A percentile compares a stretch with the other conserved stretches of the same genome.
These are phyloP conservation scores for Rhinoraja longicauda DNA, from an alignment of 2,797 vertebrate species.

Conservation along the genomic window DNA sequence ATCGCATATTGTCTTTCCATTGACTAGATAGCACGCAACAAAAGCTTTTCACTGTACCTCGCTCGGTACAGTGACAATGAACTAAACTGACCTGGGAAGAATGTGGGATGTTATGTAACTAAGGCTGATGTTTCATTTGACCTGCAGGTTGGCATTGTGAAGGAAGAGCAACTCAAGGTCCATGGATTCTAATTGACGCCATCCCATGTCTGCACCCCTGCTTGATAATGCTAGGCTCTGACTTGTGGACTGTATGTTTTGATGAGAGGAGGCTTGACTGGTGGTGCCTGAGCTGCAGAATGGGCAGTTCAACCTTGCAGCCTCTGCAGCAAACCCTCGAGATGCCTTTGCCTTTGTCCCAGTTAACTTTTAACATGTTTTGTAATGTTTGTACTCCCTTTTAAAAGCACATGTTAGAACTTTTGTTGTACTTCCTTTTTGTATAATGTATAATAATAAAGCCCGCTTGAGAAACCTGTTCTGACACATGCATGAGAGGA, in stretches of 20 bases:
- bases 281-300: background rate
- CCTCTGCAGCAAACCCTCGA: background rate
- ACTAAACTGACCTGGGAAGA: too few species aligned
- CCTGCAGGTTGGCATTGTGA: constrained; percentile 81
- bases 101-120: too few species aligned
- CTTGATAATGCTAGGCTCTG: background rate
- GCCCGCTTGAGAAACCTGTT: background rate
- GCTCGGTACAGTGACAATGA: too few species aligned
- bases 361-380: background rate
- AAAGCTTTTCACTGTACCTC: too few species aligned
- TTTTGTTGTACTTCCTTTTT: constrained; percentile 4
- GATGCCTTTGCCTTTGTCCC: background rate
- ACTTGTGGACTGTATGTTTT: constrained; percentile 10
- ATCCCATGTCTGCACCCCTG: background rate
- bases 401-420: constrained; percentile 23
- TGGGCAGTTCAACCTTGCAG: background rate
- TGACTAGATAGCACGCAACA: too few species aligned
- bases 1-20: too few species aligned
- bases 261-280: background rate
- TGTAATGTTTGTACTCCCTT: background rate
- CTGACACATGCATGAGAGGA: background rate
- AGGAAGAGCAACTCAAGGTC: constrained; percentile 95
- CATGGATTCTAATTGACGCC: constrained; percentile 80
- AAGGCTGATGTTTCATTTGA: constrained; percentile 27
- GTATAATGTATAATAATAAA: constrained; percentile 37